Percentiles rank a stretch among this genome's conserved stretches.
phyloP scores from a whole-genome alignment of 2,888 invertebrate species.

The Drosophila niveifrons region DNA sequence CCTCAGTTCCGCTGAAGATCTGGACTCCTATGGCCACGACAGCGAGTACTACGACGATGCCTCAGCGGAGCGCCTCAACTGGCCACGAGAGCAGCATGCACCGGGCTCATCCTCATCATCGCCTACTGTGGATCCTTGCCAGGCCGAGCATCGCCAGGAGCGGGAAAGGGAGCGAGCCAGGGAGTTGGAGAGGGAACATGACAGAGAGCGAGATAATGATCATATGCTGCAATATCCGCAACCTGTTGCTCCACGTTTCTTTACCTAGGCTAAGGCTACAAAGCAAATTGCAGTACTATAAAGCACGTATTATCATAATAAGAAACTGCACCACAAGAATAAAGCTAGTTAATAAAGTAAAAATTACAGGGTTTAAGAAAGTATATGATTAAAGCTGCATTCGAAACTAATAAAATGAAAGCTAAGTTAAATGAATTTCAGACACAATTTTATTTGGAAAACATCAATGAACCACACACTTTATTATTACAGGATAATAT shows the following conservation, averaged over 20 bases:
- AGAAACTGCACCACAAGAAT: conserved; percentile 50
- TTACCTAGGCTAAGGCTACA: conserved; percentile 53
- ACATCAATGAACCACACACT: too few species aligned
- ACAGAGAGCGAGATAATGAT: conserved; percentile 5
- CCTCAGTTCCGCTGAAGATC: conserved; percentile 38
- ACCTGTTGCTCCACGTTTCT: conserved; percentile 32
- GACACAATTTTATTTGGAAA: too few species aligned
- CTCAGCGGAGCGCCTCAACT: conserved; percentile 11
- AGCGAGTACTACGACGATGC: conserved; percentile 55
- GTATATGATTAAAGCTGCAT: not conserved
- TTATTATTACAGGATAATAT: too few species aligned
- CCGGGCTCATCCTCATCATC: conserved; percentile 5
- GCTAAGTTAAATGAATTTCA: not conserved
- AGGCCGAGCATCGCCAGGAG: conserved; percentile 36
- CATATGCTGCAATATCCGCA: conserved; percentile 29
- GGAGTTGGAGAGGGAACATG: conserved; percentile 1
- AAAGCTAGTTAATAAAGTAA: not conserved
- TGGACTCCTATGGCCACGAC: conserved; percentile 40
- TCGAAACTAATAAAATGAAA: not conserved
- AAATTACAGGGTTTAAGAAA: conserved; percentile 3
- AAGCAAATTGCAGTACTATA: conserved; percentile 6
- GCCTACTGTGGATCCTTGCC: conserved; percentile 59
- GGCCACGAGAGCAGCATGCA: conserved; percentile 29
- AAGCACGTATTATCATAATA: conserved; percentile 60
- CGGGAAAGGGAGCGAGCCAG: conserved; percentile 24